Percentiles rank a stretch among this genome's conserved stretches.
These are phyloP conservation scores for Perdita meconis DNA, from an alignment of 2,888 invertebrate genomes.

Conservation along the genomic window DNA sequence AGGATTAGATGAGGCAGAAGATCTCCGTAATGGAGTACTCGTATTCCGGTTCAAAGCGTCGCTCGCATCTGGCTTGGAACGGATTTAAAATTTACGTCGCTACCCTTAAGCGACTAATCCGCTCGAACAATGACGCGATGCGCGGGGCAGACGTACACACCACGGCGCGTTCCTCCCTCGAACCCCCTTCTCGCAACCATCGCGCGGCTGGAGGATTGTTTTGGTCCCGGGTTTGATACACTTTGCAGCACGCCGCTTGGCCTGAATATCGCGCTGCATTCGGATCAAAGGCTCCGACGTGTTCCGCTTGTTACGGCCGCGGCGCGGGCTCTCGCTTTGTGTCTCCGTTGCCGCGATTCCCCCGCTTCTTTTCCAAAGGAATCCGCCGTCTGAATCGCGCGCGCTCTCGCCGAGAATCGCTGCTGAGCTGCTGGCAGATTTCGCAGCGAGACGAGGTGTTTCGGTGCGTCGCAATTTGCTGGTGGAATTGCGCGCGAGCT, in stretches of 20 bases:
- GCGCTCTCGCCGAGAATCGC: too few species aligned
- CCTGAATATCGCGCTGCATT: neutral
- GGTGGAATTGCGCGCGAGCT: too few species aligned
- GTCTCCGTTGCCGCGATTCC: conserved; percentile 4
- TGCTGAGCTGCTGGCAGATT: neutral
- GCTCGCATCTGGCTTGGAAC: neutral
- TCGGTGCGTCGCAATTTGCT: neutral
- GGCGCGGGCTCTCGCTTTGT: neutral
- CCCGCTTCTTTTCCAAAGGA: conserved; percentile 4
- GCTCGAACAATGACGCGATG: neutral
- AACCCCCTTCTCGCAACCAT: too few species aligned
- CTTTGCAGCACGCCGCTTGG: neutral
- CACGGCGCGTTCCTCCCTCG: neutral
- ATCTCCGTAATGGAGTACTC: conserved; percentile 47
- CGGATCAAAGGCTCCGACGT: conserved; percentile 7
- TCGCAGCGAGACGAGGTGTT: conserved; percentile 1
- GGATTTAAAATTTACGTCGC: conserved; percentile 35
- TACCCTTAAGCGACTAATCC: conserved; percentile 5
- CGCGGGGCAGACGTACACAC: neutral
- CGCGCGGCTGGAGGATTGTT: conserved; percentile 5
- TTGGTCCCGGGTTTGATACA: conserved; percentile 12
- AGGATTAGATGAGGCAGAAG: conserved; percentile 37
- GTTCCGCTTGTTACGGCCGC: conserved; percentile 14
- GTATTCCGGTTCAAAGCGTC: conserved; percentile 24
- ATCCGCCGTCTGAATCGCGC: neutral